Base-by-base conservation (phyloP, 2,113 vertebrate species). In the Lasiurus borealis region DNA sequence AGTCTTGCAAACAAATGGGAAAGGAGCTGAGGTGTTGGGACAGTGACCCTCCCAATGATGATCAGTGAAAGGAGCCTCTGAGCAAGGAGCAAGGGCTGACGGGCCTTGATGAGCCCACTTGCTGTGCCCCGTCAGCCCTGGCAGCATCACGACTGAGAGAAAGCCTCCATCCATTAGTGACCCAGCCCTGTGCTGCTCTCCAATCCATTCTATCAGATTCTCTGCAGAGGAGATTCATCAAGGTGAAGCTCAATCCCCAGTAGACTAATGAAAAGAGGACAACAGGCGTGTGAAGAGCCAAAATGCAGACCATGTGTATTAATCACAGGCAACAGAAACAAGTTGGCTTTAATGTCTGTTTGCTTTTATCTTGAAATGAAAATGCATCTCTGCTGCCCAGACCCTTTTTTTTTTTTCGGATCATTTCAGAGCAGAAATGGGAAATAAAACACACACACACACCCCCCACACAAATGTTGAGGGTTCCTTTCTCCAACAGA, bases 331-430 rank as follows among this genome's bases (percentile, higher is more conserved):
- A 52, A 91, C n/a, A 54, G 90, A 85, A 95, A 95, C 76, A 10
- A 64, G 90, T 23, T 29, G 3, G n/a, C 92, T 89, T 90, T 93
- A 86, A 94, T 90, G 80, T 68, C 52, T 89, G n/a, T 83, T 81
- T 85, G 21, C 88, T 90, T 93, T 95, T 93, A 89, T 92, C 94
- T 93, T 64, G n/a, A 83, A 96, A 93, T 59, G 77, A 95, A 96
- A 96, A 95, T 62, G 69, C 46, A 89, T 92, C 90, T 97, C 78
- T 89, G 82, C 76, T 93, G 75, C 73, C 72, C 80, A 44, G 80
- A 68, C 72, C n/a, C 82, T 90, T 85, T 92, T 87, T 27, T 52
- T 27, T 62, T 69, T 40, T 40, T 40, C 40, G 5, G 31, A 85
- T 57, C 36, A 44, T 95, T 85, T 95, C 77, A 59, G 72, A 90